Evolutionary conservation across 2,113 vertebrate genomes (phyloP).

Genomic region (Phaethon lepturus): DNA sequence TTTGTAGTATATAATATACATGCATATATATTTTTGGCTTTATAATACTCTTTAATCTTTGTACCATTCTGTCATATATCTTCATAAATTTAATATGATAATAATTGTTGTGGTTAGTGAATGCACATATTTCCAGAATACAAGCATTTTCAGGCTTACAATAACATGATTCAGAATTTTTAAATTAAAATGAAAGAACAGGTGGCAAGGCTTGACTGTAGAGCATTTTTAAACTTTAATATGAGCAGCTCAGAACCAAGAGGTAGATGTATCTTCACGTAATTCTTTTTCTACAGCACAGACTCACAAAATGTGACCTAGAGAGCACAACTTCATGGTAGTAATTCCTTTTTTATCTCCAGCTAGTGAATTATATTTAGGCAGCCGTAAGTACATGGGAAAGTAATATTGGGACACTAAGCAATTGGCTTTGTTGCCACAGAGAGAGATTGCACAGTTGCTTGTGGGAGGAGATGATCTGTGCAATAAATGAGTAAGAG

Average conservation of each 20-base stretch:
- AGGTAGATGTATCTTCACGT: slow-evolving; percentile 2
- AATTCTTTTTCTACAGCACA: slow-evolving; percentile 25
- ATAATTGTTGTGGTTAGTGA: slow-evolving; percentile 52
- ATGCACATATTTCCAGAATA: slow-evolving; percentile 15
- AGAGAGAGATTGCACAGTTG: slow-evolving; percentile 24
- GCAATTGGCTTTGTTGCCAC: slow-evolving; percentile 27
- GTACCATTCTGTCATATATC: slow-evolving; percentile 31
- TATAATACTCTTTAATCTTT: slow-evolving; percentile 64
- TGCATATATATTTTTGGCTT: slow-evolving; percentile 55
- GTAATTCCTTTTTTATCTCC: slow-evolving; percentile 41
- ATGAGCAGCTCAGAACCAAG: background rate
- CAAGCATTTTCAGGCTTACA: background rate
- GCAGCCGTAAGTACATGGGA: background rate
- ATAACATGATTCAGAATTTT: background rate
- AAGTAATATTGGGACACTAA: slow-evolving; percentile 12
- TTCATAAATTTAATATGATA: slow-evolving; percentile 54
- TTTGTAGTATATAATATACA: slow-evolving; percentile 6
- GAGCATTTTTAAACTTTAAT: slow-evolving; percentile 20
- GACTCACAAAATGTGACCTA: background rate
- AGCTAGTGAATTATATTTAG: slow-evolving; percentile 28
- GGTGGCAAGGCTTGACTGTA: slow-evolving; percentile 36
- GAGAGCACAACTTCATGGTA: background rate
- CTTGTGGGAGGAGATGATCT: slow-evolving; percentile 19
- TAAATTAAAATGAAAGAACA: slow-evolving; percentile 44
- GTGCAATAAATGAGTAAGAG: background rate